Evolutionary conservation across 2,888 invertebrate species (phyloP).

Genomic region (Cataglyphis rosenhaueri): DNA sequence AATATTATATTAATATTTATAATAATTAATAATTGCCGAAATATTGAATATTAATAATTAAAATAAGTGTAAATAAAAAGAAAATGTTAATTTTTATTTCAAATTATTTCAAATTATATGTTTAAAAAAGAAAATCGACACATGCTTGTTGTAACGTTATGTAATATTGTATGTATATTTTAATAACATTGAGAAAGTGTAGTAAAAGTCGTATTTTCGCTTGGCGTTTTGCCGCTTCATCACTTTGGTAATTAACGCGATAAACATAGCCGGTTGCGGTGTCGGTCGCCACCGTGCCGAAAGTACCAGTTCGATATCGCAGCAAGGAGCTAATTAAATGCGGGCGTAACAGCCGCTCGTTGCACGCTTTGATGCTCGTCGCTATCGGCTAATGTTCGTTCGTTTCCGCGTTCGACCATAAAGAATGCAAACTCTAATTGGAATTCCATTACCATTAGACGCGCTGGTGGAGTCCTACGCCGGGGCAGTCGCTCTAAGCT

Average conservation of each 20-base stretch:
- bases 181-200: neutral
- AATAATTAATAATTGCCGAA: no score
- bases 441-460: constrained; percentile 70
- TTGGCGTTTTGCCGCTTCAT: constrained; percentile 4
- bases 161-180: neutral
- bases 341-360: constrained; percentile 33
- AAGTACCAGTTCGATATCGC: constrained; percentile 39
- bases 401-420: constrained; percentile 49
- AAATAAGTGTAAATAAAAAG: neutral
- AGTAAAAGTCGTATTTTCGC: neutral
- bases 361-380: constrained; percentile 44
- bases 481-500: constrained; percentile 43
- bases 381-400: constrained; percentile 37
- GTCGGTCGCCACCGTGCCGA: constrained; percentile 12
- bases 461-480: neutral
- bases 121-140: neutral
- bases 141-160: neutral
- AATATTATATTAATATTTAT: no score
- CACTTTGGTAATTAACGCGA: constrained; percentile 36
- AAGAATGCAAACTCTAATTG: constrained; percentile 69
- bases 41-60: neutral
- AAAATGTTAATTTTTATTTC: neutral
- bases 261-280: constrained; percentile 36
- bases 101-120: neutral
- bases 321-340: constrained; percentile 62